phyloP scores from a whole-genome alignment of 1,140 invertebrate species.

The Euschistus heros region DNA sequence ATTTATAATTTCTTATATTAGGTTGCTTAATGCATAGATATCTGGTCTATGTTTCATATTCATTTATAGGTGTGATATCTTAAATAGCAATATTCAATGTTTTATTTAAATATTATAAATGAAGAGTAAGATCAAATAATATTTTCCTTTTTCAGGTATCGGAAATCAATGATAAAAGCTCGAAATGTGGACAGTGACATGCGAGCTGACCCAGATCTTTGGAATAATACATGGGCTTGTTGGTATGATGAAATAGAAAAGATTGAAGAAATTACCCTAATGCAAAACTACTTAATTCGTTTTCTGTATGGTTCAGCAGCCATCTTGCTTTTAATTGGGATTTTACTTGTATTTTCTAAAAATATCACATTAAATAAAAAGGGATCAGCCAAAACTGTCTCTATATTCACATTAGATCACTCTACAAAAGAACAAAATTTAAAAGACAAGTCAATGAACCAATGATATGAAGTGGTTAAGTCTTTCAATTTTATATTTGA shows the following conservation, averaged over 20 bases:
- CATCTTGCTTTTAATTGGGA: not conserved
- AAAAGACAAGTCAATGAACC: too few relatives aligned
- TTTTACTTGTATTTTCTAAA: not conserved
- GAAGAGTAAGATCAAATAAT: too few relatives aligned
- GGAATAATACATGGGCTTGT: constrained; percentile 44
- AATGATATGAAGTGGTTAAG: too few relatives aligned
- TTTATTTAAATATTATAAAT: too few relatives aligned
- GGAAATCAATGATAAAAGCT: constrained; percentile 37
- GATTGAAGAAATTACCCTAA: not conserved
- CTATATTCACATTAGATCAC: constrained; percentile 5
- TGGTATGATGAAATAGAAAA: constrained; percentile 38
- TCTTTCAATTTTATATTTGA: too few relatives aligned
- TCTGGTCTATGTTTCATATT: not conserved
- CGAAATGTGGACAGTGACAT: constrained; percentile 44
- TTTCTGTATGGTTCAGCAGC: not conserved
- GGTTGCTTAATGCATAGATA: too few relatives aligned
- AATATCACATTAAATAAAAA: not conserved
- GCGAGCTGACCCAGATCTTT: constrained; percentile 42
- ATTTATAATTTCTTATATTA: too few relatives aligned
- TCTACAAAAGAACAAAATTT: not conserved
- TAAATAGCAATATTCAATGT: too few relatives aligned
- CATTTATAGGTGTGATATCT: too few relatives aligned
- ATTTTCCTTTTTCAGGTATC: constrained; percentile 23
- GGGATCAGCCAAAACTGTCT: not conserved
- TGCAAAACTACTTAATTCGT: not conserved